Conservation (phyloP, 2,797 vertebrate species). For the Syndactyla subalaris region DNA sequence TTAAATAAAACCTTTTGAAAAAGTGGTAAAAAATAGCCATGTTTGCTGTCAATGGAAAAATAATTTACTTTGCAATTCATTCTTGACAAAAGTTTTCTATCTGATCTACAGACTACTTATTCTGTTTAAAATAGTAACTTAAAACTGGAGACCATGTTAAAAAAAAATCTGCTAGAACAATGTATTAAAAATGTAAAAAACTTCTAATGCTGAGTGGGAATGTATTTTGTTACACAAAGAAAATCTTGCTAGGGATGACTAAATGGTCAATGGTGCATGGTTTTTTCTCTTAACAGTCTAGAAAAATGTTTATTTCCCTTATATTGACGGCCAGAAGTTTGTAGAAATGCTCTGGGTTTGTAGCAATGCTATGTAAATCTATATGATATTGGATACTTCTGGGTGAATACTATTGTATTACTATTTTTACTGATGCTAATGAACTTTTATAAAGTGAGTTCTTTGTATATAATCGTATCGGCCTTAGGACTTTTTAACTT, state of each 20-base stretch:
- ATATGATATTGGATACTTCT: background rate
- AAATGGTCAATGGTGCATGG: background rate
- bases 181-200: background rate
- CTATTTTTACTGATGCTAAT: background rate
- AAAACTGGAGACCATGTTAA: background rate
- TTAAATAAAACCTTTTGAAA: conserved; percentile 26
- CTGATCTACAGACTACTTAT: background rate
- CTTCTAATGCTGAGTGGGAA: background rate
- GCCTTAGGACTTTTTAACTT: background rate
- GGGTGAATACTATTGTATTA: conserved; percentile 16
- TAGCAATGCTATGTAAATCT: background rate
- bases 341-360: background rate
- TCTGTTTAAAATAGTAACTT: conserved; percentile 16
- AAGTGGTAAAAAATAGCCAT: conserved; percentile 1
- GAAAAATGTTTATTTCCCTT: background rate
- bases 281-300: background rate
- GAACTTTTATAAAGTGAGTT: conserved; percentile 38
- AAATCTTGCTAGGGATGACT: background rate
- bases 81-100: background rate
- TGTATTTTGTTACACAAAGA: conserved; percentile 6
- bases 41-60: background rate
- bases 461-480: background rate
- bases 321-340: background rate
- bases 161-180: background rate
- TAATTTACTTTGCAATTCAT: background rate